Evolutionary conservation across 2,888 invertebrate genomes (phyloP), one percentile per base, ranked within the genome.

Genomic region (Dryadula phaetusa): DNA sequence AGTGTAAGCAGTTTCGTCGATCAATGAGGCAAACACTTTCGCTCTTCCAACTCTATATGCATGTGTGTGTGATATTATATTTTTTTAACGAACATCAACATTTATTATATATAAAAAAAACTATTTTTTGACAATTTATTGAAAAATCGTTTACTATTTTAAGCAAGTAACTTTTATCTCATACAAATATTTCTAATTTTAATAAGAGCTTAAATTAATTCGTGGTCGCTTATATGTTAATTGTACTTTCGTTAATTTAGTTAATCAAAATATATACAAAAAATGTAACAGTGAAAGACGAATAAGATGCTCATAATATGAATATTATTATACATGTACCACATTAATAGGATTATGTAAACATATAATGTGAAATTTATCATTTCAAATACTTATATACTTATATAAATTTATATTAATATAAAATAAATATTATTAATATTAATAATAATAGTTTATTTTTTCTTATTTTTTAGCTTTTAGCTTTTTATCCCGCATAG

Each of bases 1-100:
- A 82, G 82, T 79, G 84, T 66, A 73, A 70, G 72, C 83, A 78
- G 84, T 84, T 84, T 83, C 81, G 82, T 81, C 82, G 85, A 82
- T 81, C 78, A 79, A 80, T 87, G 88, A 86, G 84, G 88, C 82
- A 88, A 87, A 88, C 79, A 84, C 92, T 92, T 92, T 92, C 91
- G 87, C 90, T 78, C 75, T 83, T 79, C 80, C 80, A 72, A 62
- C 66, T 67, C 71, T 78, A 73, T 69, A 71, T 79, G 79, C 81
- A 10, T 22, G 84, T 82, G 83, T 76, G 80, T 72, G 76, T 76
- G 70, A 76, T 73, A n/a, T n/a, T n/a, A 72, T 64, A 64, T 64
- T 73, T 72, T 76, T 74, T 74, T 71, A 32, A 61, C 53, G 28
- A 70, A 34, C 53, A 62, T 53, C 67, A 22, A 22, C 61, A 69